Evolutionary conservation across 2,888 invertebrate genomes (phyloP).

Genomic region (Stictocephala bisonia): DNA sequence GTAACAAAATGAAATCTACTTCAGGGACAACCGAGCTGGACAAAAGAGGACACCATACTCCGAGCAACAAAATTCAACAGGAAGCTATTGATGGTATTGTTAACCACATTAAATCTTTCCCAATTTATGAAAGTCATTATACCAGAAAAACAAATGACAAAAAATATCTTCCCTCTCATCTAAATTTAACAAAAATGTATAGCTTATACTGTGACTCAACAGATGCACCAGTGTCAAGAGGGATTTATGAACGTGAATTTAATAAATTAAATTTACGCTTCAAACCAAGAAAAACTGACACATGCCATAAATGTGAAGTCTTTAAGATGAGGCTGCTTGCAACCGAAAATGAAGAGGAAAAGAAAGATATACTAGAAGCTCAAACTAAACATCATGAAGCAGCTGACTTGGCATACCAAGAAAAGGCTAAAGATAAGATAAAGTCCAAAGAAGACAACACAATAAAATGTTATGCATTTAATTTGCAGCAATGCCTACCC

Average conservation of each 20-base stretch:
- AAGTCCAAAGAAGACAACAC: slow-evolving; percentile 35
- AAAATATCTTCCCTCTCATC: slow-evolving; percentile 29
- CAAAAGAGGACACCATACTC: slow-evolving; percentile 21
- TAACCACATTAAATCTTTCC: slow-evolving; percentile 36
- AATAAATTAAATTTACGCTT: slow-evolving; percentile 52
- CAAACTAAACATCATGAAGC: slow-evolving; percentile 15
- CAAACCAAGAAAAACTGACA: slow-evolving; percentile 54
- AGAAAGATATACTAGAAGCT: neutral
- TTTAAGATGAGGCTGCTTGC: slow-evolving; percentile 44
- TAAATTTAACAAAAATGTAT: slow-evolving; percentile 34
- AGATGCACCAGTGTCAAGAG: slow-evolving; percentile 22
- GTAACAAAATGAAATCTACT: slow-evolving; percentile 16
- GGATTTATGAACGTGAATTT: slow-evolving; percentile 47
- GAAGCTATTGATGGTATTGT: slow-evolving; percentile 10
- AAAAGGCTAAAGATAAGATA: slow-evolving; percentile 42
- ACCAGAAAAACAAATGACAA: slow-evolving; percentile 35
- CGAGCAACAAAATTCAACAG: slow-evolving; percentile 19
- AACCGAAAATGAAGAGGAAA: slow-evolving; percentile 29
- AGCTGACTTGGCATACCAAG: slow-evolving; percentile 44
- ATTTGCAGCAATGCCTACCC: slow-evolving; percentile 50
- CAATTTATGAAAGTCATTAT: slow-evolving; percentile 38
- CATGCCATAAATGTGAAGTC: slow-evolving; percentile 54
- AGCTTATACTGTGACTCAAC: slow-evolving; percentile 22
- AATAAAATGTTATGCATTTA: slow-evolving; percentile 47
- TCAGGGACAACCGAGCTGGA: slow-evolving; percentile 34